Base-by-base conservation (phyloP, 2,888 invertebrate species). In the Caenorhabditis uteleia region DNA sequence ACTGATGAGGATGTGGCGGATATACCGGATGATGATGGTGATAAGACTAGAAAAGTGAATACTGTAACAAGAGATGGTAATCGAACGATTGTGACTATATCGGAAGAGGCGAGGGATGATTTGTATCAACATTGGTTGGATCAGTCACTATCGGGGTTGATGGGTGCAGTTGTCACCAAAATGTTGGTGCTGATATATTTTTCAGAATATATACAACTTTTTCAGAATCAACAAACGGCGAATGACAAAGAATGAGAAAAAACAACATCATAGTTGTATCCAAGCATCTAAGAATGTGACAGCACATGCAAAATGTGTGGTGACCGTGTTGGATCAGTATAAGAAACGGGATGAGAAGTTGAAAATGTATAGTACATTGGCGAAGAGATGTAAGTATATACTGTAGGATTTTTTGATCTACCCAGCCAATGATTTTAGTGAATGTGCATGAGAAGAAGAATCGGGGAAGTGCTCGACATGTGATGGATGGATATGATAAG, bases 111-210 rank as follows among this genome's bases (percentile, higher is more conserved):
- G 0, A 47, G 59, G 21, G 40, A 50, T 5, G 67, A 75, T 42
- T 46, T 77, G 5, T 61, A 64, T 29, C 70, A 71, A 54, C 77
- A 78, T 61, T 79, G 79, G 78, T 55, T 74, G 27, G 73, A 77
- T 48, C 78, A 78, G 43, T 75, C 74, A 3, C 50, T 77, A 23
- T 72, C 72, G 20, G 79, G 78, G 16, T 54, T 79, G 16, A 77
- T 79, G 70, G 78, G 77, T 8, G 78, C 79, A 7, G 66, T 76
- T 7, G 77, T 77, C 2, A 68, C 75, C 8, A 64, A 74, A 34
- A 68, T 66, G 78, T 77, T 10, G n/a, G 56, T 31, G n/a, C 14
- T n/a, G n/a, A n/a, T n/a, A n/a, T n/a, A n/a, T n/a, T n/a, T n/a
- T n/a, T n/a, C n/a, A n/a, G n/a, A n/a, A n/a, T n/a, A n/a, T n/a